A percentile compares a stretch with the other conserved stretches of the same genome.
Evolutionary conservation across 2,113 vertebrate genomes (phyloP).

Genomic region (Redunca redunca): DNA sequence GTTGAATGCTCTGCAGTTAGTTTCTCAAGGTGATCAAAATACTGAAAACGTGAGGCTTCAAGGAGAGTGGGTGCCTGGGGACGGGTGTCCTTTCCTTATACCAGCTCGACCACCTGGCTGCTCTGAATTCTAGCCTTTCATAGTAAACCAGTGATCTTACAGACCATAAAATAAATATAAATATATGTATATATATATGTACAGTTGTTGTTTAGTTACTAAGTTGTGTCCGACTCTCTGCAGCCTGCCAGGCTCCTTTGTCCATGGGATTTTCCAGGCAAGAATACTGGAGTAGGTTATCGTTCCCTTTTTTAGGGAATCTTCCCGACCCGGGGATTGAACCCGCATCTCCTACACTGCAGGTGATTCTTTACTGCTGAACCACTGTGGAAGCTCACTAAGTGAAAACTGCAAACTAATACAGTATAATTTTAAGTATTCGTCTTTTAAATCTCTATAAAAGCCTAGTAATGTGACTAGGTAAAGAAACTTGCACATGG

Average conservation of each 20-base stretch:
- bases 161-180: neutral
- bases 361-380: neutral
- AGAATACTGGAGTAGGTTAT: neutral
- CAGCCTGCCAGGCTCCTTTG: neutral
- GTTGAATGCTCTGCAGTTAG: neutral
- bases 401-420: constrained; percentile 10
- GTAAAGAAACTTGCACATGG: neutral
- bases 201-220: neutral
- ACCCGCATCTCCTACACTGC: rapidly evolving
- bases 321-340: rapidly evolving
- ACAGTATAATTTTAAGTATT: neutral
- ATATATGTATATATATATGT: neutral
- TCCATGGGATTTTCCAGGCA: neutral
- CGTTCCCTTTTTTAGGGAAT: neutral
- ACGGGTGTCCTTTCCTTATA: neutral
- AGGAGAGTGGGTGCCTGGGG: neutral
- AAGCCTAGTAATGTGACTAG: neutral
- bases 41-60: neutral
- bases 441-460: neutral
- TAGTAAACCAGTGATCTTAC: neutral
- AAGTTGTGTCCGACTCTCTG: neutral
- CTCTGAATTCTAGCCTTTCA: neutral
- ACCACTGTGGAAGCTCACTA: neutral
- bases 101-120: neutral
- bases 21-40: constrained; percentile 54